Percentiles rank a stretch among this genome's conserved stretches.
phyloP scores from a whole-genome alignment of 2,797 vertebrate species.

The Halcyon chelicuti region DNA sequence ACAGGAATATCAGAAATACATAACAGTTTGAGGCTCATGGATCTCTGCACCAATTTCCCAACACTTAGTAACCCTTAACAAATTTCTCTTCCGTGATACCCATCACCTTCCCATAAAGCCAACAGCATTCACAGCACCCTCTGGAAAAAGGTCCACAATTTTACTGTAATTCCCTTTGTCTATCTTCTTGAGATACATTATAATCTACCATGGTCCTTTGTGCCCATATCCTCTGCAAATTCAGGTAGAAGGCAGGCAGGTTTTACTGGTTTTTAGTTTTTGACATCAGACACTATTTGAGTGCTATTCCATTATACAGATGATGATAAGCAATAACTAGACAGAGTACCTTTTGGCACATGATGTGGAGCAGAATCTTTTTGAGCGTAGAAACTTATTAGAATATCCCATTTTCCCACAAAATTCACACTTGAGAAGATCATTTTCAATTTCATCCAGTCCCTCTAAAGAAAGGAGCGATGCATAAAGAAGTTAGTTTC shows the following conservation, averaged over 20 bases:
- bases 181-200: not conserved
- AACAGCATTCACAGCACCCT: not conserved
- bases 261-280: not conserved
- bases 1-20: not conserved
- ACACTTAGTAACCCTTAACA: not conserved
- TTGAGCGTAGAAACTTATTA: conserved; percentile 93
- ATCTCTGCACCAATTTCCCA: not conserved
- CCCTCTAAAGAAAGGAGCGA: conserved; percentile 79
- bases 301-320: not conserved
- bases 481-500: not conserved
- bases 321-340: not conserved
- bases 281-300: not conserved
- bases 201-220: not conserved
- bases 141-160: not conserved
- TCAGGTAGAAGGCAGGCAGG: not conserved
- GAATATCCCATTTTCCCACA: conserved; percentile 95
- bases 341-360: conserved; percentile 91
- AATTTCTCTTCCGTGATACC: not conserved
- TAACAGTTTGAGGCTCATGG: not conserved
- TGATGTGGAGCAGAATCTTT: conserved; percentile 95
- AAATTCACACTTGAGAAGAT: conserved; percentile 95
- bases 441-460: conserved; percentile 84
- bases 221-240: not conserved
- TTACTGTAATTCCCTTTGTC: not conserved
- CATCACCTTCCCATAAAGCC: not conserved